phyloP scores from a whole-genome alignment of 1,140 invertebrate species.

The Ylistrum balloti region DNA sequence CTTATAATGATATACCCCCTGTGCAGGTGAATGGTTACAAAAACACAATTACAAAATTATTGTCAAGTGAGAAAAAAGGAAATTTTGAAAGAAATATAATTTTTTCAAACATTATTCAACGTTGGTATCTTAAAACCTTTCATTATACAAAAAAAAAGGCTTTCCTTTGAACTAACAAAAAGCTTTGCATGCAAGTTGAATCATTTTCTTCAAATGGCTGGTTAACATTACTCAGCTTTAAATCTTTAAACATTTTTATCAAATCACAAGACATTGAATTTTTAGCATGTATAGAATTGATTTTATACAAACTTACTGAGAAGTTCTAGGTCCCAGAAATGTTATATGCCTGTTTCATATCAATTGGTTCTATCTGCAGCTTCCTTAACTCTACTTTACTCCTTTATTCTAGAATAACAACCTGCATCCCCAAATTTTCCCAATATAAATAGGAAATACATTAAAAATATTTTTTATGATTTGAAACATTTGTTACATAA shows the following conservation, averaged over 20 bases:
- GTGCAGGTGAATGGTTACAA: neutral
- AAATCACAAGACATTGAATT: too few species aligned
- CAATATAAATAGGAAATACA: too few species aligned
- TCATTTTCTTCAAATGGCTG: neutral
- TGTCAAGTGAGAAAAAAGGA: neutral
- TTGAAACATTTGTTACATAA: too few species aligned
- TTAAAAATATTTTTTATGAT: too few species aligned
- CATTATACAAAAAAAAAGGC: neutral
- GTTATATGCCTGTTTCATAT: too few species aligned
- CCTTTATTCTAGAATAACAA: too few species aligned
- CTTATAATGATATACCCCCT: neutral
- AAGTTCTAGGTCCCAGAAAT: too few species aligned
- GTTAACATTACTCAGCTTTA: neutral
- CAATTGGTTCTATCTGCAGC: too few species aligned
- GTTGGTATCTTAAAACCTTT: neutral
- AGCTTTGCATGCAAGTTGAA: neutral
- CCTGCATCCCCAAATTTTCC: too few species aligned
- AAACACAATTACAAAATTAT: neutral
- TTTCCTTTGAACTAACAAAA: neutral
- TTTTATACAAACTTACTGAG: too few species aligned
- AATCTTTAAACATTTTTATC: neutral
- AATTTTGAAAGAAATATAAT: neutral
- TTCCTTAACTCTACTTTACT: too few species aligned
- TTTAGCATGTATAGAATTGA: too few species aligned
- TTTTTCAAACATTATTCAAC: neutral